Percentiles rank a stretch among this genome's conserved stretches.
Evolutionary conservation across 2,888 invertebrate species (phyloP).

Genomic region (Caradrina kadenii): DNA sequence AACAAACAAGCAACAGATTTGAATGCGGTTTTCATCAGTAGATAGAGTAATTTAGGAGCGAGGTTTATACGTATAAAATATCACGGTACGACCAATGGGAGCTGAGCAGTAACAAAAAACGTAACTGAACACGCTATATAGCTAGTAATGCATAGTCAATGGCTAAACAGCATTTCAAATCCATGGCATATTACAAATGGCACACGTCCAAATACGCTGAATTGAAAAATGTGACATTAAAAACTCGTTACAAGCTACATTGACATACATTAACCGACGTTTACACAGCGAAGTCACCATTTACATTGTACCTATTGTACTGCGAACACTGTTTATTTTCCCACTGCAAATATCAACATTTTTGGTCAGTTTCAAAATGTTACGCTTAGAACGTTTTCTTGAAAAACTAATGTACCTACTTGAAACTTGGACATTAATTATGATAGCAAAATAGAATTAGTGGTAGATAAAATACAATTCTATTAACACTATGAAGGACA

Average conservation of each 20-base stretch:
- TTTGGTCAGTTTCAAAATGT: constrained; percentile 25
- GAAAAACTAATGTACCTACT: constrained; percentile 9
- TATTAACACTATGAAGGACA: too few species aligned
- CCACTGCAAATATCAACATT: constrained; percentile 5
- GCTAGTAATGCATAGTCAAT: constrained; percentile 8
- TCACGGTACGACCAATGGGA: too few species aligned
- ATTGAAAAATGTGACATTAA: constrained; percentile 56
- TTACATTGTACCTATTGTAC: constrained; percentile 43
- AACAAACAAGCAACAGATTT: too few species aligned
- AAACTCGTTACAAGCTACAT: constrained; percentile 53
- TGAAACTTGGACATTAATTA: not conserved
- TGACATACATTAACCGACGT: constrained; percentile 44
- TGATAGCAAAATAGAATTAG: not conserved
- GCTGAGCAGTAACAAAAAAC: too few species aligned
- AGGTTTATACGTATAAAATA: too few species aligned
- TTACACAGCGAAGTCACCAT: constrained; percentile 24
- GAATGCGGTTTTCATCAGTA: too few species aligned
- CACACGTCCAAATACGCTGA: constrained; percentile 27
- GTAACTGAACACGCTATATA: too few species aligned
- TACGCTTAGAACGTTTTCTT: constrained; percentile 3
- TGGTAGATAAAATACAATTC: not conserved
- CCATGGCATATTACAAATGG: constrained; percentile 42
- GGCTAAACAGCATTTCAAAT: constrained; percentile 31
- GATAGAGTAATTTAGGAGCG: too few species aligned
- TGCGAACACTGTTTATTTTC: constrained; percentile 21